phyloP scores from a whole-genome alignment of 2,888 invertebrate species.

The Drosophila subquinaria region DNA sequence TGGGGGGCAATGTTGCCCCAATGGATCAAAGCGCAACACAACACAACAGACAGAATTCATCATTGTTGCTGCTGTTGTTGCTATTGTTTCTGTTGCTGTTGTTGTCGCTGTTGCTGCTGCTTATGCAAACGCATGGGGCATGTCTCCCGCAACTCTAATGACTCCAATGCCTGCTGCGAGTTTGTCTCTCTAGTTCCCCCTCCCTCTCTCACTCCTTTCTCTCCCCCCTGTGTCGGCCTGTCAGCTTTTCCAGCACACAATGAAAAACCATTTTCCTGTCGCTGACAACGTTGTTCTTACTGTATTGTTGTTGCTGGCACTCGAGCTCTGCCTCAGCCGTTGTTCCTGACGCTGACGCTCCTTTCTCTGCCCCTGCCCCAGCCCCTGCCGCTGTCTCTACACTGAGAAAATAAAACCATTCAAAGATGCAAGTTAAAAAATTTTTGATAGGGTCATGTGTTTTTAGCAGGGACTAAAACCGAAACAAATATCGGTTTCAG shows the following conservation, averaged over 20 bases:
- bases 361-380: slow-evolving; percentile 21
- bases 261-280: slow-evolving; percentile 81
- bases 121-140: slow-evolving; percentile 79
- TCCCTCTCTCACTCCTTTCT: background rate
- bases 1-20: slow-evolving; percentile 19
- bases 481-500: too few species aligned
- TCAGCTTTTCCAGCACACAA: slow-evolving; percentile 78
- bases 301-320: slow-evolving; percentile 22
- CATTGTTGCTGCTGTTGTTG: slow-evolving; percentile 52
- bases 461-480: too few species aligned
- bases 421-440: too few species aligned
- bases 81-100: slow-evolving; percentile 44
- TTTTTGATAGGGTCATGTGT: too few species aligned
- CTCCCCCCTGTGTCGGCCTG: slow-evolving; percentile 20
- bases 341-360: slow-evolving; percentile 26
- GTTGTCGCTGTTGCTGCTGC: slow-evolving; percentile 43
- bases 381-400: background rate
- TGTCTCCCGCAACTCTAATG: slow-evolving; percentile 80
- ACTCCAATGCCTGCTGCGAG: slow-evolving; percentile 61
- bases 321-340: slow-evolving; percentile 30
- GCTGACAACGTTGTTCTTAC: slow-evolving; percentile 23
- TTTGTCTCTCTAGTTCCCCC: slow-evolving; percentile 1
- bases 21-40: slow-evolving; percentile 23
- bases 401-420: too few species aligned
- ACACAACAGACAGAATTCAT: slow-evolving; percentile 29